Base-by-base conservation (phyloP, 2,113 vertebrate genomes). In the Alectura lathami region DNA sequence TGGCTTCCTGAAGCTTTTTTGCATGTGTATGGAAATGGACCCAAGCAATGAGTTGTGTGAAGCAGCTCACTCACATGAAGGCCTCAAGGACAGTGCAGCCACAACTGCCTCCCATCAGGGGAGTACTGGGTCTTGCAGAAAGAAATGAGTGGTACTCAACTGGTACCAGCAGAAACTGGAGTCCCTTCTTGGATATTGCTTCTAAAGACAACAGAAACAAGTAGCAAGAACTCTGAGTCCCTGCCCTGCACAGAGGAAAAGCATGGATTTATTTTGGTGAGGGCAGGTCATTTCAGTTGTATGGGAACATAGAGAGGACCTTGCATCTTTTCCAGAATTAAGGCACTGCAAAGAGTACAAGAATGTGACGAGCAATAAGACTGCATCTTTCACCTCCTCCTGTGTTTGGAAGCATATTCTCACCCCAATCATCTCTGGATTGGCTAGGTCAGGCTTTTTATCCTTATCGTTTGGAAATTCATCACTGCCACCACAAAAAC, bases 11-110 rank as follows among this genome's bases (percentile, higher is more conserved):
- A 62, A 86, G 36, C 1, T 53, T 30, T 30, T 21, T 72, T n/a
- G 15, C 5, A 2, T 8, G 23, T 21, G 10, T 62, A 8, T 42
- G 74, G 47, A 53, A n/a, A 5, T 0, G 3, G 22, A 12, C 3
- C 4, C 4, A 8, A 22, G 2, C 30, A 17, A 7, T 50, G 36
- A 53, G 34, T 54, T 66, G 14, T 8, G 6, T 66, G 24, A 10
- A 9, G 8, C 10, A 75, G 17, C 32, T 80, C 9, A 57, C 42
- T 69, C 0, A 0, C 24, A 60, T n/a, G 13, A 80, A 34, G 4
- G 8, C 6, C 57, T 86, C 42, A 67, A 80, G 57, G 42, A 63
- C 38, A 17, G 4, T 30, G 8, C 40, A 8, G 9, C 17, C 43
- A 53, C 11, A 87, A 4, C 3, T 11, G 12, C 14, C 57, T 72